Base-by-base conservation (phyloP, 2,888 invertebrate species). In the Shargacucullia verbasci region DNA sequence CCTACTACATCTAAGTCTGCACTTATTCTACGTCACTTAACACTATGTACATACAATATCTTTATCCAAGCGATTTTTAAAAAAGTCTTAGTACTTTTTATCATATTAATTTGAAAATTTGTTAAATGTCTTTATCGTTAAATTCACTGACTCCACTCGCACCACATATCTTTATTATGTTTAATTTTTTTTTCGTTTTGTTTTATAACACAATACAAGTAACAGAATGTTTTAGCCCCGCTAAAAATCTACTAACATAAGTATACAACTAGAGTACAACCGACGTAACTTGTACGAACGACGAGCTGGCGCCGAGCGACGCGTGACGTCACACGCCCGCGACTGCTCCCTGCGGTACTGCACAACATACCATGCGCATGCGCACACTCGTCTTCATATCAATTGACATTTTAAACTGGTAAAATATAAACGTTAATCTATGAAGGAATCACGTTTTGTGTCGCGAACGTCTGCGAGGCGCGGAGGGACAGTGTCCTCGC, bases 101-200 rank as follows among this genome's bases (percentile, higher is more conserved):
- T 89, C 86, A 80, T 91, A 91, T 92, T 90, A 88, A 93, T 92
- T 92, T 91, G 90, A 92, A 91, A 93, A 93, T 93, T 94, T 92
- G 92, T 94, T 93, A 94, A 94, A 91, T 90, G 92, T 94, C 94
- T 91, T 89, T 88, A 88, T 88, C 84, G 83, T 88, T 89, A 86
- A 85, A 84, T 86, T 87, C 92, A 91, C 91, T 87, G 88, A 83
- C 86, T 86, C 86, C 92, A 91, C 91, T 90, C 90, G 89, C 93
- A 90, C 91, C 92, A 89, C 90, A 48, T 80, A 79, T 79, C 81
- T 76, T 81, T 79, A 81, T 70, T 77, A 82, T 81, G 78, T 77
- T 79, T n/a, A n/a, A n/a, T 79, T 79, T 78, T 41, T 78, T 80
- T 81, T 82, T 73, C 70, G 78, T 82, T 80, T 83, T 79, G 71